These are phyloP conservation scores for Athrips mouffetella DNA, from an alignment of 2,888 invertebrate species.

Conservation along the genomic window DNA sequence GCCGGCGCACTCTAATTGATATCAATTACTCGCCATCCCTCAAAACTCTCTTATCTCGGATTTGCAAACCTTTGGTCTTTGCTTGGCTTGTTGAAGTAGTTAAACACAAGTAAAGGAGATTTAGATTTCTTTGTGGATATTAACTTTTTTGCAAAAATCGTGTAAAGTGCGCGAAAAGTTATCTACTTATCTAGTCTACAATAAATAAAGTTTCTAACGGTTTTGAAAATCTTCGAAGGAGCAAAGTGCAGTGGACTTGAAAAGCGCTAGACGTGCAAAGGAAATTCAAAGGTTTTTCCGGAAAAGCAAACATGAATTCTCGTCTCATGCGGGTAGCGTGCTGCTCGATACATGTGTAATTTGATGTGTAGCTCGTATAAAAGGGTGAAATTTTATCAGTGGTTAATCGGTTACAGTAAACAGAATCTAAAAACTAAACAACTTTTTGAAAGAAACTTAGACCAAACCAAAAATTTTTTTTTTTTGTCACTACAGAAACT, in stretches of 20 bases:
- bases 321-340: conserved; percentile 10
- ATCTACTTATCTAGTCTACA: no score
- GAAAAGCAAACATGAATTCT: conserved; percentile 10
- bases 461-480: no score
- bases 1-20: conserved; percentile 58
- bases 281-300: not conserved
- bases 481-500: no score
- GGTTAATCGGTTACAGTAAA: no score
- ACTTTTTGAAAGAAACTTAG: no score
- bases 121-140: no score
- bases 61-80: conserved; percentile 38
- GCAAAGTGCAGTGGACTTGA: not conserved
- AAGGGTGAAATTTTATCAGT: not conserved
- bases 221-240: not conserved
- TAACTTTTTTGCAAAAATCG: no score
- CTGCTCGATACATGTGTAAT: conserved; percentile 20
- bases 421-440: no score
- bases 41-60: conserved; percentile 39
- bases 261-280: not conserved
- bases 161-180: no score
- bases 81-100: conserved; percentile 34
- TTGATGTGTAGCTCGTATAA: conserved; percentile 14
- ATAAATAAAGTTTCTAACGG: not conserved
- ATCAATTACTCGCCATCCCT: conserved; percentile 61
- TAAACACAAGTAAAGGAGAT: no score